Conservation (phyloP, 2,113 vertebrate genomes). For the Lynx canadensis region DNA sequence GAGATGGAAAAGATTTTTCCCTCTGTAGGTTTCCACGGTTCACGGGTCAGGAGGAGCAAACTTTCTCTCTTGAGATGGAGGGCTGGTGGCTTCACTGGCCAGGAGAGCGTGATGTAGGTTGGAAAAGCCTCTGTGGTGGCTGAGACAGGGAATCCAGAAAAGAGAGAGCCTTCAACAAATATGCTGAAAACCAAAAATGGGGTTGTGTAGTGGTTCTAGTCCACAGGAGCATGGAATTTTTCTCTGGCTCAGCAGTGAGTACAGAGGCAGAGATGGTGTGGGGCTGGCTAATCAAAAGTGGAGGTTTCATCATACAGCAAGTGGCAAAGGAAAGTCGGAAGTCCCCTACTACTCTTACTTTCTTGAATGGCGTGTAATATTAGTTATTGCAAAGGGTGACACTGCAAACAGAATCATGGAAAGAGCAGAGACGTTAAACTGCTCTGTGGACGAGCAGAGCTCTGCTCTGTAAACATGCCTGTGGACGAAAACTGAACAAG, state of each 20-base stretch:
- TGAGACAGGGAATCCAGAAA: not conserved
- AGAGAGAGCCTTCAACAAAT: not conserved
- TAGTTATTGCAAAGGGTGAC: not conserved
- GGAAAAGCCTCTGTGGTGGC: not conserved
- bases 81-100: not conserved
- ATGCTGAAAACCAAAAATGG: not conserved
- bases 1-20: not conserved
- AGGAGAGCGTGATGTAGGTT: not conserved
- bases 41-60: not conserved
- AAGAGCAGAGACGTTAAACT: not conserved
- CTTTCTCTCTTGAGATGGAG: not conserved
- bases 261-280: not conserved
- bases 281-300: not conserved
- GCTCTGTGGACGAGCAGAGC: too few species aligned
- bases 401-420: not conserved
- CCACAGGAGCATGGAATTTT: not conserved
- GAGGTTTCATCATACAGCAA: not conserved
- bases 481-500: not conserved
- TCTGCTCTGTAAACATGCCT: too few species aligned
- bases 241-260: not conserved
- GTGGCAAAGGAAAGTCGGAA: not conserved
- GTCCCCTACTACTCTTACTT: not conserved
- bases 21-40: not conserved
- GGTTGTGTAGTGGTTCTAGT: not conserved
- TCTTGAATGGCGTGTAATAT: not conserved